These are phyloP conservation scores for Penaeus vannamei DNA, from an alignment of 1,140 invertebrate species.

Conservation along the genomic window DNA sequence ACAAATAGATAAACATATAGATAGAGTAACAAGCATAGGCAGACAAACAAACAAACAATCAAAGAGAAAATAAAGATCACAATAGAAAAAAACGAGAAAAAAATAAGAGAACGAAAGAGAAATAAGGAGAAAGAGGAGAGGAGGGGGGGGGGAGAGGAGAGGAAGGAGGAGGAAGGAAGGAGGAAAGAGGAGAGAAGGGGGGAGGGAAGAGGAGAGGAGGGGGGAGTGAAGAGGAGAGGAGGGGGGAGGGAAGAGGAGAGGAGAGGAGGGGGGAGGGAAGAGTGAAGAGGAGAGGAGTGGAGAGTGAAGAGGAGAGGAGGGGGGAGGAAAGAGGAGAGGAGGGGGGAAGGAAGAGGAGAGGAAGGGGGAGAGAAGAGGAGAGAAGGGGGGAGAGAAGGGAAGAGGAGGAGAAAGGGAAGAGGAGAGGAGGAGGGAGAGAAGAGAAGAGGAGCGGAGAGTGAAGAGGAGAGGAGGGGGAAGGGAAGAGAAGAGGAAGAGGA, in stretches of 20 bases:
- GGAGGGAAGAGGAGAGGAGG: background rate
- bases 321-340: background rate
- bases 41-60: background rate
- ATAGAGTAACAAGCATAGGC: background rate
- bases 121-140: background rate
- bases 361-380: no score
- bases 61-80: background rate
- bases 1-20: no score
- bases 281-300: no score
- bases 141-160: background rate
- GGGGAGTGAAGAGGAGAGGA: background rate
- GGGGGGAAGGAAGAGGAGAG: background rate
- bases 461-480: no score
- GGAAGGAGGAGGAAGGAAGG: background rate
- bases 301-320: background rate
- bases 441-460: background rate
- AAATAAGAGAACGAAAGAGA: background rate
- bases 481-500: no score
- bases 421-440: no score
- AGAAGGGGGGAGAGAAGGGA: background rate
- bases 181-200: background rate
- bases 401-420: background rate
- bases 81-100: background rate
- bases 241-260: background rate
- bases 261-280: background rate